phyloP scores from a whole-genome alignment of 2,888 invertebrate species.

The Luffia ferchaultella region DNA sequence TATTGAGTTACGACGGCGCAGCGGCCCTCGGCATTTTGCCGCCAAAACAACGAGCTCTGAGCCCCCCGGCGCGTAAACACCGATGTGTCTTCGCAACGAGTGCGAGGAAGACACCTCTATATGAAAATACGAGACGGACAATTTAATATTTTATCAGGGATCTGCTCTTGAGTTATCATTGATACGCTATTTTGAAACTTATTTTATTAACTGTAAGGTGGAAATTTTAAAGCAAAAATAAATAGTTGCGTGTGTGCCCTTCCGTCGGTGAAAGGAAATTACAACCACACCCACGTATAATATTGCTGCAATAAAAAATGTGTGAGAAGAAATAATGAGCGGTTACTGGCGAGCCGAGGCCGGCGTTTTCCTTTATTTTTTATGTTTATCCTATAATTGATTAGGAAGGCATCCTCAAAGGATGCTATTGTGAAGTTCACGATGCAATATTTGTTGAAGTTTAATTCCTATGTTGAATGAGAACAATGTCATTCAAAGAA shows the following conservation, averaged over 20 bases:
- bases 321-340: constrained; percentile 66
- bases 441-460: too few species aligned
- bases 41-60: constrained; percentile 65
- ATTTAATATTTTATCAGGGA: constrained; percentile 62
- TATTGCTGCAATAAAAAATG: constrained; percentile 65
- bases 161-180: constrained; percentile 33
- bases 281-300: constrained; percentile 68
- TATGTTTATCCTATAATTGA: constrained; percentile 53
- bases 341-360: constrained; percentile 55
- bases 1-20: constrained; percentile 63
- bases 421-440: constrained; percentile 14
- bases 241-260: constrained; percentile 62
- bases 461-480: too few species aligned
- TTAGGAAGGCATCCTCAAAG: constrained; percentile 40
- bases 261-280: constrained; percentile 67
- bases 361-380: constrained; percentile 35
- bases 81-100: constrained; percentile 36
- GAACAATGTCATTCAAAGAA: too few species aligned
- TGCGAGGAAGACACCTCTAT: constrained; percentile 37
- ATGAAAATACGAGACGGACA: constrained; percentile 51
- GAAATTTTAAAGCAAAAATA: constrained; percentile 20
- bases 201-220: constrained; percentile 15
- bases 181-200: not conserved
- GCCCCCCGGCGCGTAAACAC: constrained; percentile 64
- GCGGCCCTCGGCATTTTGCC: constrained; percentile 63